Percentiles rank a stretch among this genome's conserved stretches.
phyloP scores from a whole-genome alignment of 35 echinoderm and acorn worm species.

The Heliocidaris erythrogramma region DNA sequence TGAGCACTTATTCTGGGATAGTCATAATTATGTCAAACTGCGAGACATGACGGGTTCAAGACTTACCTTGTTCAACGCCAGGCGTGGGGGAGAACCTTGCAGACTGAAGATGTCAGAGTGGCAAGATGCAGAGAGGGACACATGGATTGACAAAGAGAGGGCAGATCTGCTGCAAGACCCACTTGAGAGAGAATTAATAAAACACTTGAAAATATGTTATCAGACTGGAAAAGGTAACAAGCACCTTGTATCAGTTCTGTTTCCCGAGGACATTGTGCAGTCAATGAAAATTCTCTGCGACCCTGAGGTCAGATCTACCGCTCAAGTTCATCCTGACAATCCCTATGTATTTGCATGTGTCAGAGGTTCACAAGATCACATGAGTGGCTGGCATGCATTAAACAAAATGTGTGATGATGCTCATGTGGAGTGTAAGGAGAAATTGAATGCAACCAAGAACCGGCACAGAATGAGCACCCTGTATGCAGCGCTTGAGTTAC shows the following conservation, averaged over 20 bases:
- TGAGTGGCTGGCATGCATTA: constrained; percentile 69
- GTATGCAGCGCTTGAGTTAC: too few relatives aligned
- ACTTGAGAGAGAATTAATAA: constrained; percentile 36
- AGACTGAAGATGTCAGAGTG: not conserved
- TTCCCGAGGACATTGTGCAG: constrained; percentile 53
- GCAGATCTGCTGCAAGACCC: constrained; percentile 36
- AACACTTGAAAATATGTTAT: constrained; percentile 53
- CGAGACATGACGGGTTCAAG: constrained; percentile 40
- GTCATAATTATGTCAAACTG: not conserved
- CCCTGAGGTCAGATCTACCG: constrained; percentile 22
- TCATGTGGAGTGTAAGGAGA: too few relatives aligned
- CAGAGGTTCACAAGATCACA: constrained; percentile 32
- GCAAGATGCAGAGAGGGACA: not conserved
- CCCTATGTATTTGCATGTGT: constrained; percentile 60
- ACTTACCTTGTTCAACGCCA: constrained; percentile 49
- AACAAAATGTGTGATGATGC: too few relatives aligned
- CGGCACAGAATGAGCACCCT: too few relatives aligned
- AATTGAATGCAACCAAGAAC: too few relatives aligned
- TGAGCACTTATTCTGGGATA: constrained; percentile 2
- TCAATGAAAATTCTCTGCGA: constrained; percentile 44
- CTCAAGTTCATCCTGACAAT: constrained; percentile 46
- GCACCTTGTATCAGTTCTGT: constrained; percentile 61
- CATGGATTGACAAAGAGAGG: not conserved
- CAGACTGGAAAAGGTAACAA: constrained; percentile 75
- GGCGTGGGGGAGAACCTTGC: constrained; percentile 61